Base-by-base conservation (phyloP, 2,113 vertebrate genomes). In the Electrona antarctica region DNA sequence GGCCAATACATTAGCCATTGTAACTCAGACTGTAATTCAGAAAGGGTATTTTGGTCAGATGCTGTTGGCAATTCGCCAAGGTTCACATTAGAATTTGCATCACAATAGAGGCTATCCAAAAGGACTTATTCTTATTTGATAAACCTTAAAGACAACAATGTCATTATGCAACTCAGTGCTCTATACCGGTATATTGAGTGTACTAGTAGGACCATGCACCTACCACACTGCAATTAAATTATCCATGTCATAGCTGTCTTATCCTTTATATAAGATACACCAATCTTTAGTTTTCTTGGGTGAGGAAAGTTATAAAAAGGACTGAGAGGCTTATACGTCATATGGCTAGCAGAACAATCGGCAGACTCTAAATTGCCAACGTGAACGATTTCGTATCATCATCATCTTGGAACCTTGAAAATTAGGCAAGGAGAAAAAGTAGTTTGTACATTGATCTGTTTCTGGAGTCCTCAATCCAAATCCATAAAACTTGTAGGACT, bases 1-100 rank as follows among this genome's bases (percentile, higher is more conserved):
- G 67, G 51, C 48, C 60, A 80, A 69, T 83, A 71, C 74, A 84
- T 75, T 80, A 80, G 70, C 64, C 5, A 13, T 33, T 59, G 55
- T 46, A 63, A 56, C 63, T 21, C 21, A 21, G 21, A 21, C 21
- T 21, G 21, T 21, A 21, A 52, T 76, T 64, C 41, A 70, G 57
- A 66, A 74, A 76, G 57, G 33, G 62, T 51, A 60, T 50, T 52
- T 50, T 52, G 29, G 67, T 60, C 9, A 76, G 47, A 76, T 59
- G 48, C 49, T 14, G 49, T 61, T 76, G 81, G 69, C 60, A 2
- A 21, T 64, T 59, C 55, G 69, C 55, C 66, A 83, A 51, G 13
- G 10, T 67, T 67, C 41, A 64, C 70, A 77, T 78, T 62, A 66
- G 48, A 62, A 82, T 68, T 56, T 65, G 56, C 8, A 28, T 58